Conservation (phyloP, 2,888 invertebrate genomes). For the Nemapogon koenigi region DNA sequence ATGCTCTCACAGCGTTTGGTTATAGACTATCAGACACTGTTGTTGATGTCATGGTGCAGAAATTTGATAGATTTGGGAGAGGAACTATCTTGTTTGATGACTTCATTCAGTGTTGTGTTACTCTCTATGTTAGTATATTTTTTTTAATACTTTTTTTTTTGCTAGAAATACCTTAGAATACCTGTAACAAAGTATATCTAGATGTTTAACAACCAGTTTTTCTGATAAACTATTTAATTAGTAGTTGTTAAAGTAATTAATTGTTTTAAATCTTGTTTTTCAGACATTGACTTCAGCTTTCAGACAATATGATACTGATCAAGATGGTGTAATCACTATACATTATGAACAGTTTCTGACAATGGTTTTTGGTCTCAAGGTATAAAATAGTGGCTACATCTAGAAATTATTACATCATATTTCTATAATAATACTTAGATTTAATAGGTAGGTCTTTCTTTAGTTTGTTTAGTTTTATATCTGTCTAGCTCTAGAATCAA, state of each 20-base stretch:
- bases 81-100: slow-evolving; percentile 97
- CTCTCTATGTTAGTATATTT: slow-evolving; percentile 80
- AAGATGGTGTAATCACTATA: slow-evolving; percentile 94
- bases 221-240: no score
- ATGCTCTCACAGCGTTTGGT: slow-evolving; percentile 89
- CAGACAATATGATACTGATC: slow-evolving; percentile 86
- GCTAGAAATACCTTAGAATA: background rate
- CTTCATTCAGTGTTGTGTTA: slow-evolving; percentile 96
- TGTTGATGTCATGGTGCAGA: slow-evolving; percentile 80
- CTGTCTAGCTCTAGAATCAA: no score
- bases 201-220: no score
- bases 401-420: no score
- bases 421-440: no score
- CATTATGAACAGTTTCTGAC: slow-evolving; percentile 95
- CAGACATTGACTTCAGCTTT: slow-evolving; percentile 91
- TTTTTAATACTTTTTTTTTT: slow-evolving; percentile 2
- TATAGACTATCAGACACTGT: slow-evolving; percentile 85
- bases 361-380: slow-evolving; percentile 86
- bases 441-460: no score
- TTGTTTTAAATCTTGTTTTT: no score
- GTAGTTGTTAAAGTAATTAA: no score
- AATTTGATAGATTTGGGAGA: slow-evolving; percentile 92
- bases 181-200: no score
- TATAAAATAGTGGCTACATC: no score
- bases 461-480: no score